A percentile compares a stretch with the other conserved stretches of the same genome.
Evolutionary conservation across 2,888 invertebrate genomes (phyloP).

Genomic region (Andrena marginata): DNA sequence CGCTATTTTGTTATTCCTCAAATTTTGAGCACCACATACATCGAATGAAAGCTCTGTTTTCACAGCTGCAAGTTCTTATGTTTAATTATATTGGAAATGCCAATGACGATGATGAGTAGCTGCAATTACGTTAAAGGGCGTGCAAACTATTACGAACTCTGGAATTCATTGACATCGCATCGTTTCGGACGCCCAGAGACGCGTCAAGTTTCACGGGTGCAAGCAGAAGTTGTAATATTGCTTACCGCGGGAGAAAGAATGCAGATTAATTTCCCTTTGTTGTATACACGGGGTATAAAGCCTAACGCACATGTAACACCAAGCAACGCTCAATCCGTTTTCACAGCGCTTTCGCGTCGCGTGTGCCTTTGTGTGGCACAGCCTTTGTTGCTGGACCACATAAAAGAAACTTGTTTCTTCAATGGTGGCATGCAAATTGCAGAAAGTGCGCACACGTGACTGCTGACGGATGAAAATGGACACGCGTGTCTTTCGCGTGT

Average conservation of each 20-base stretch:
- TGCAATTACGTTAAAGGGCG: background rate
- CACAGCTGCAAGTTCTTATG: too few relatives aligned
- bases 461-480: conserved; percentile 26
- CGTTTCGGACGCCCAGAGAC: background rate
- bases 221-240: background rate
- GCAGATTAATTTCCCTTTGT: conserved; percentile 32
- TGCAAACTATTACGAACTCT: background rate
- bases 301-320: conserved; percentile 13
- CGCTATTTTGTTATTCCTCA: too few relatives aligned
- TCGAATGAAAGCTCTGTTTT: too few relatives aligned
- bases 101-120: conserved; percentile 82
- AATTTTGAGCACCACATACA: too few relatives aligned
- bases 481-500: conserved; percentile 18
- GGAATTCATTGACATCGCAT: background rate
- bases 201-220: background rate
- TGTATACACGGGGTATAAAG: background rate
- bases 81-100: conserved; percentile 15
- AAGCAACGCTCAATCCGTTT: conserved; percentile 52
- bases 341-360: conserved; percentile 63
- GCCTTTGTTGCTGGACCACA: conserved; percentile 53
- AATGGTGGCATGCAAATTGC: conserved; percentile 52
- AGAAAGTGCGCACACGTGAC: conserved; percentile 41
- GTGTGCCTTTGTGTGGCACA: conserved; percentile 51
- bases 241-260: background rate
- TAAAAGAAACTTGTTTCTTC: conserved; percentile 58